Conservation (phyloP, 2,888 invertebrate species). For the Ormyrus labotus region DNA sequence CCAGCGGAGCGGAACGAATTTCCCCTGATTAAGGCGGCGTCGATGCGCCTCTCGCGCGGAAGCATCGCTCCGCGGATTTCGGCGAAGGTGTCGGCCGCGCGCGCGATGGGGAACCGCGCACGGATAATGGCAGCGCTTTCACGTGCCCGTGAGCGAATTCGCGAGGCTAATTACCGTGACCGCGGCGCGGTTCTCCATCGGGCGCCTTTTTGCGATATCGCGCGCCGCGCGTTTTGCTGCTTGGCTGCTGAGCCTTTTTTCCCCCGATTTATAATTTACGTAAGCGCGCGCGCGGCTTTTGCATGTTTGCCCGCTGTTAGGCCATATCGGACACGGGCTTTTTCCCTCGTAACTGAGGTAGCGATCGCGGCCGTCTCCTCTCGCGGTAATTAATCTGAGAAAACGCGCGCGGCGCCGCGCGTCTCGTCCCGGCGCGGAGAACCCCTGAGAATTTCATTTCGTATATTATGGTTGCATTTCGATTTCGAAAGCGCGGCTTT, state of each 20-base stretch:
- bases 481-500: background rate
- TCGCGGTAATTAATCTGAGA: slow-evolving; percentile 25
- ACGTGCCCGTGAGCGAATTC: slow-evolving; percentile 70
- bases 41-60: slow-evolving; percentile 35
- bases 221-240: background rate
- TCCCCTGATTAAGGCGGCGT: slow-evolving; percentile 36
- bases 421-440: background rate
- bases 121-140: slow-evolving; percentile 73
- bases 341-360: slow-evolving; percentile 22
- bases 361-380: background rate
- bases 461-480: background rate
- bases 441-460: background rate
- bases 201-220: slow-evolving; percentile 48
- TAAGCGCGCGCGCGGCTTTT: slow-evolving; percentile 18
- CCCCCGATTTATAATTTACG: slow-evolving; percentile 12
- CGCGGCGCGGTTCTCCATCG: slow-evolving; percentile 66
- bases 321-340: background rate
- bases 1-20: slow-evolving; percentile 45
- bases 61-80: slow-evolving; percentile 24
- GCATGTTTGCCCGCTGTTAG: slow-evolving; percentile 14
- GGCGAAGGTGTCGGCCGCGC: slow-evolving; percentile 26
- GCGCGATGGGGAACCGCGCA: slow-evolving; percentile 57
- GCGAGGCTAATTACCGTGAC: slow-evolving; percentile 73
- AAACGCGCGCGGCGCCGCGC: background rate
- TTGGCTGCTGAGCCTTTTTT: background rate